Conservation (phyloP, 2,888 invertebrate genomes). For the Eutolmus rufibarbis region DNA sequence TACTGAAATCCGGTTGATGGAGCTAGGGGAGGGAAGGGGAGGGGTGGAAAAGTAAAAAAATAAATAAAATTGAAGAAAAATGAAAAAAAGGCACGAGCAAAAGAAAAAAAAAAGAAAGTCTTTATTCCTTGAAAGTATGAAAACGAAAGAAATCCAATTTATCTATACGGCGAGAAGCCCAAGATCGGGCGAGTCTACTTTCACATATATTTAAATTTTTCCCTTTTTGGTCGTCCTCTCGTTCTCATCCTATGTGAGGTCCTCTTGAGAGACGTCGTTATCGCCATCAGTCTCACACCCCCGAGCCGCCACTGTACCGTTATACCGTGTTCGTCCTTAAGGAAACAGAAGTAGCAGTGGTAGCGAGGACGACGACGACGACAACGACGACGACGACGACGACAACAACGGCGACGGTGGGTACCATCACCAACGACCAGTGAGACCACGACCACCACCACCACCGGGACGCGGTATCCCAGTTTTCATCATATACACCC, state of each 20-base stretch:
- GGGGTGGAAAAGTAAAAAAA: neutral
- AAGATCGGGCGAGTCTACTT: neutral
- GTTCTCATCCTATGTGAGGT: neutral
- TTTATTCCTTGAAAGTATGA: slow-evolving; percentile 38
- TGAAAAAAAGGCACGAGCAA: neutral
- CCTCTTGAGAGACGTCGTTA: slow-evolving; percentile 29
- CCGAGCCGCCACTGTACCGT: neutral
- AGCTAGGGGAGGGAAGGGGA: no score
- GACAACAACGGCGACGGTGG: neutral
- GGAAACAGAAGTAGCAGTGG: neutral
- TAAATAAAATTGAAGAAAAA: neutral
- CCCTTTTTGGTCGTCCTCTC: neutral
- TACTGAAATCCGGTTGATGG: neutral
- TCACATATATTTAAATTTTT: slow-evolving; percentile 13
- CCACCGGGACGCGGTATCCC: neutral
- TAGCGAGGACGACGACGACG: neutral
- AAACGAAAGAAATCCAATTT: slow-evolving; percentile 42
- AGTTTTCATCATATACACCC: neutral
- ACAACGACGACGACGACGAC: neutral
- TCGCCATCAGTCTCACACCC: slow-evolving; percentile 18
- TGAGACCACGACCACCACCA: neutral
- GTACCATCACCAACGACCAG: neutral
- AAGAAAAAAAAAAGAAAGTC: neutral
- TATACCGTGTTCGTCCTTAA: neutral
- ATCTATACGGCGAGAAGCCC: slow-evolving; percentile 4